Conservation (phyloP, 2,888 invertebrate genomes). For the Leptinotarsa juncta region DNA sequence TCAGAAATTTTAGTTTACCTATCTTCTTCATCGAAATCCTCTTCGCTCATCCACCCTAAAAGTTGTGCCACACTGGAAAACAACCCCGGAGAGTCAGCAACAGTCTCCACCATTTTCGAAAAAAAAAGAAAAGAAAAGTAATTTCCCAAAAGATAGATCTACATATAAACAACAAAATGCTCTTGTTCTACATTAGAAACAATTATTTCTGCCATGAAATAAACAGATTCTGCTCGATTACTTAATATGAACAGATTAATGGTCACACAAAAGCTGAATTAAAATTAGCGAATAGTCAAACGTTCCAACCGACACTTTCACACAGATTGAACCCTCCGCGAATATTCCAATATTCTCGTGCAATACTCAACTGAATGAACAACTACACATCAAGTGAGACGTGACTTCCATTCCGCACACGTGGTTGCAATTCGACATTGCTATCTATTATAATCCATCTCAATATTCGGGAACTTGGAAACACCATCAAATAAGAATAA, state of each 20-base stretch:
- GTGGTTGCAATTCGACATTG: constrained; percentile 26
- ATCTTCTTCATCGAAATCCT: constrained; percentile 53
- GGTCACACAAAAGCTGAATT: neutral
- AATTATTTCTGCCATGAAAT: neutral
- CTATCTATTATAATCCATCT: constrained; percentile 16
- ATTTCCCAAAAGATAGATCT: constrained; percentile 5
- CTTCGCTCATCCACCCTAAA: constrained; percentile 53
- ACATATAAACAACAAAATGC: neutral
- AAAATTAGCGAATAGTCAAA: neutral
- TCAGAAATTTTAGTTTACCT: constrained; percentile 50
- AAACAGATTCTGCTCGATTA: neutral
- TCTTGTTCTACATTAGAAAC: neutral
- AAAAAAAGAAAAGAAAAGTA: neutral
- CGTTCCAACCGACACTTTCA: constrained; percentile 1
- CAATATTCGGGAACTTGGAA: neutral
- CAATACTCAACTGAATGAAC: constrained; percentile 21
- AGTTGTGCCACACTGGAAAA: constrained; percentile 57
- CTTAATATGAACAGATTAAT: neutral
- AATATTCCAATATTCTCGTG: constrained; percentile 9
- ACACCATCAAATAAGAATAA: neutral
- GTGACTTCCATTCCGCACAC: constrained; percentile 32
- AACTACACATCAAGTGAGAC: constrained; percentile 45
- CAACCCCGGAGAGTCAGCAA: constrained; percentile 53
- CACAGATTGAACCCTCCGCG: neutral
- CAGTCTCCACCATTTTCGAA: constrained; percentile 46